A percentile compares a stretch with the other conserved stretches of the same genome.
These are phyloP conservation scores for Drosophila equinoxialis DNA, from an alignment of 1,140 invertebrate genomes.

Conservation along the genomic window DNA sequence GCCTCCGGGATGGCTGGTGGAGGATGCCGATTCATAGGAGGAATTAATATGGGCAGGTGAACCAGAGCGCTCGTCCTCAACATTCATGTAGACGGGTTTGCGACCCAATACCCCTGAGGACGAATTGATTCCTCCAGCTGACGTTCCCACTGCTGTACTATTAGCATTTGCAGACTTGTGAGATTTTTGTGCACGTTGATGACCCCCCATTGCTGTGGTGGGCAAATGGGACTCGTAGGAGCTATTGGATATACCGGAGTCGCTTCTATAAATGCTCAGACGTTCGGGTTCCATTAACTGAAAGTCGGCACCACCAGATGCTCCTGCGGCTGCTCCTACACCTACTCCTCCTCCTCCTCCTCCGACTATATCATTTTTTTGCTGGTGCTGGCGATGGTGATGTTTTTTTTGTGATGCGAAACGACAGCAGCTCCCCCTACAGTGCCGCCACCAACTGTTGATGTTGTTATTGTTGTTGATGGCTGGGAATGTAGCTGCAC, in stretches of 20 bases:
- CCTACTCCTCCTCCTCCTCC: constrained; percentile 20
- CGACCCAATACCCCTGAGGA: constrained; percentile 27
- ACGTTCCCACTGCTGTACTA: constrained; percentile 16
- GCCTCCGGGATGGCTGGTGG: constrained; percentile 28
- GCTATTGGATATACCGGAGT: constrained; percentile 82
- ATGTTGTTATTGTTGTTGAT: too few species aligned
- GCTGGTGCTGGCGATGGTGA: constrained; percentile 77
- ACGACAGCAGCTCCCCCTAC: constrained; percentile 33
- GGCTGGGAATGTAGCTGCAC: constrained; percentile 66
- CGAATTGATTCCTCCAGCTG: constrained; percentile 11
- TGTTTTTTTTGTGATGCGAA: constrained; percentile 68
- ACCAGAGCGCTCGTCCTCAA: constrained; percentile 53
- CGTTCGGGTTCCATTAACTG: constrained; percentile 75
- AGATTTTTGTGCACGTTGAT: constrained; percentile 17
- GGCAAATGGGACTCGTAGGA: constrained; percentile 75
- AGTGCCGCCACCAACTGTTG: too few species aligned
- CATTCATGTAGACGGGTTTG: constrained; percentile 64
- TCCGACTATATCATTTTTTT: constrained; percentile 62
- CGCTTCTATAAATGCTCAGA: constrained; percentile 79
- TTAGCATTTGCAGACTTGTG: constrained; percentile 24
- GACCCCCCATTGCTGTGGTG: background rate
- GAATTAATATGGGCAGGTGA: constrained; percentile 59
- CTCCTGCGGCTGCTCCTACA: constrained; percentile 13
- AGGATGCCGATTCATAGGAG: constrained; percentile 63
- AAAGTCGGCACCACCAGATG: constrained; percentile 41